A percentile compares a stretch with the other conserved stretches of the same genome.
Evolutionary conservation across 1,140 invertebrate genomes (phyloP).

Genomic region (Sycophaga agraensis): DNA sequence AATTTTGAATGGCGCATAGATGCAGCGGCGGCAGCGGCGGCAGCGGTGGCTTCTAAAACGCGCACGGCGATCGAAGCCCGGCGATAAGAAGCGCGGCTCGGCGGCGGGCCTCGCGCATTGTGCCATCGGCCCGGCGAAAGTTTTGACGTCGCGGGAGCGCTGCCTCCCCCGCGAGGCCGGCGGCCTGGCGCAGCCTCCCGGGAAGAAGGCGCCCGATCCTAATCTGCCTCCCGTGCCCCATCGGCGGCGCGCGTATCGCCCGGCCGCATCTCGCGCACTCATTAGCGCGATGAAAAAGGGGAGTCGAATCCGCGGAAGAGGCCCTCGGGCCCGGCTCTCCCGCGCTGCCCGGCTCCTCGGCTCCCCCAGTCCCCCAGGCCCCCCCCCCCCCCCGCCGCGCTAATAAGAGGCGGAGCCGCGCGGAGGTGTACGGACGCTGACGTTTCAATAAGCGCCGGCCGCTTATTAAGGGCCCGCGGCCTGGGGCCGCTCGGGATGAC

Average conservation of each 20-base stretch:
- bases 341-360: too few species aligned
- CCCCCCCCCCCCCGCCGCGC: too few species aligned
- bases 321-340: too few species aligned
- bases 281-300: constrained; percentile 29
- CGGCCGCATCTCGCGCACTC: constrained; percentile 9
- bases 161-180: not conserved
- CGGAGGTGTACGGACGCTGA: not conserved
- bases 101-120: not conserved
- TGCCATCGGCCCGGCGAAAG: not conserved
- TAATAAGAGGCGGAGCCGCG: too few species aligned
- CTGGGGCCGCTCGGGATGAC: too few species aligned
- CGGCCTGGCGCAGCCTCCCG: not conserved
- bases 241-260: constrained; percentile 1
- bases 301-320: constrained; percentile 14
- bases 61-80: not conserved
- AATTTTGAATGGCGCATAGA: too few species aligned
- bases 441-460: constrained; percentile 19
- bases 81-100: constrained; percentile 1
- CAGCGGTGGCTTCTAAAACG: constrained; percentile 3
- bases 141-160: constrained; percentile 8
- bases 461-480: not conserved
- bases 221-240: constrained; percentile 17
- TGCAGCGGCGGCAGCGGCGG: too few species aligned
- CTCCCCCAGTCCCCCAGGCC: too few species aligned
- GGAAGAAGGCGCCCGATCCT: not conserved